Base-by-base conservation (phyloP, 2,797 vertebrate species). In the Perodicticus potto region DNA sequence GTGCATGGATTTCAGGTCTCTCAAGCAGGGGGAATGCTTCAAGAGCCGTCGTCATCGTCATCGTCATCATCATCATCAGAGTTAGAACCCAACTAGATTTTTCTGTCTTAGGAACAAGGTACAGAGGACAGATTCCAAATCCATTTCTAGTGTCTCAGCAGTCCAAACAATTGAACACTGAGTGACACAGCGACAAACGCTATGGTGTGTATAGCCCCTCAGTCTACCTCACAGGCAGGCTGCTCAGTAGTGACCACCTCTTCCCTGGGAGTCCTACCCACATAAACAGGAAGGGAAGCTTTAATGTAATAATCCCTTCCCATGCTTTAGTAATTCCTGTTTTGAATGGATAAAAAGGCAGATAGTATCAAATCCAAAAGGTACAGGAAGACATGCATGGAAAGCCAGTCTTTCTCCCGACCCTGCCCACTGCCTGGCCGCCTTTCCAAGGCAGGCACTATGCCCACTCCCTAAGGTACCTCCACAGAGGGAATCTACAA, bases 171-270 rank as follows among this genome's bases (percentile, higher is more conserved):
- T 1, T 4, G 61, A 74, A 20, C 16, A 20, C 0, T 16, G 2
- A 14, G 34, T 0, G 0, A 8, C 0, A 7, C 1, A 0, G 29
- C 22, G 25, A 32, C 1, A 34, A 70, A 40, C 37, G 10, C 0
- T 25, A 2, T 0, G 4, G 9, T 1, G 7, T 13, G 3, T 4
- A 19, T 3, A 25, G 37, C 12, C 45, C 55, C 17, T 11, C 6
- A 8, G 34, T n/a, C 61, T 6, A 6, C 29, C 40, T n/a, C 3
- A 2, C 0, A 5, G 74, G 37, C 53, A 5, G 53, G 53, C 82
- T 55, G 3, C 81, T 40, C 19, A 53, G 20, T 1, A 20, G 17
- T 32, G 53, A 72, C 43, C 14, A 11, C 86, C 67, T 63, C 53
- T 49, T 69, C 67, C 9, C 9, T 7, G 29, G 63, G 87, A 80